These are phyloP conservation scores for Amphimedon queenslandica DNA, from an alignment of 37 sponge, comb jelly and placozoan genomes.

Conservation along the genomic window DNA sequence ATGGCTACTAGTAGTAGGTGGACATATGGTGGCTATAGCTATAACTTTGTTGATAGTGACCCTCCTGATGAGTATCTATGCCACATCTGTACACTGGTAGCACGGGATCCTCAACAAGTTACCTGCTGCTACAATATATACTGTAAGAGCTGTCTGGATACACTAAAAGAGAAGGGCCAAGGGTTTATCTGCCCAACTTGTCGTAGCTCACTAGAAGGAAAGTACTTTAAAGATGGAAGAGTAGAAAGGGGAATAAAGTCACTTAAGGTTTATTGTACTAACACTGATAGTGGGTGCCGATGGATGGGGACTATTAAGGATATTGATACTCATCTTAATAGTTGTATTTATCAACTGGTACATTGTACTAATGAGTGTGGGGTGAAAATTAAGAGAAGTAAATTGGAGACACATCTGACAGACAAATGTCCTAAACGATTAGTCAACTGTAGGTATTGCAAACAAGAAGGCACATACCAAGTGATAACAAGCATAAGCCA, in stretches of 20 bases:
- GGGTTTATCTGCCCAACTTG: not conserved
- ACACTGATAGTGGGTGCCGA: conserved; percentile 17
- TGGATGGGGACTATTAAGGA: conserved; percentile 25
- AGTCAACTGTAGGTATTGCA: conserved; percentile 11
- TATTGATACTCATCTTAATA: conserved; percentile 9
- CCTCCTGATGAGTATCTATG: not conserved
- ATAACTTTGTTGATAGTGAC: not conserved
- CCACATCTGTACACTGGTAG: not conserved
- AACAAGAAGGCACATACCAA: too few relatives aligned
- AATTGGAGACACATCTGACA: not conserved
- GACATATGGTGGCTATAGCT: not conserved
- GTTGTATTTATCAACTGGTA: not conserved
- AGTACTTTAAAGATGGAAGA: conserved; percentile 8
- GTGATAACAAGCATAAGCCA: too few relatives aligned
- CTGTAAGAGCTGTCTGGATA: not conserved
- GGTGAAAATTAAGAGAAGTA: not conserved
- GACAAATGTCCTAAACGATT: not conserved
- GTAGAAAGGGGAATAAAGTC: not conserved
- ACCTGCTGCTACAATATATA: not conserved
- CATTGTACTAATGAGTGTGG: conserved; percentile 11
- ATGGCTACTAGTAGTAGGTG: not conserved
- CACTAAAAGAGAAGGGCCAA: not conserved
- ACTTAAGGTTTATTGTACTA: conserved; percentile 23
- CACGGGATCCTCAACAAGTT: not conserved
- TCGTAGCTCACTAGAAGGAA: not conserved